A percentile compares a stretch with the other conserved stretches of the same genome.
Evolutionary conservation across 1,140 invertebrate species (phyloP).

Genomic region (Colletes gigas): DNA sequence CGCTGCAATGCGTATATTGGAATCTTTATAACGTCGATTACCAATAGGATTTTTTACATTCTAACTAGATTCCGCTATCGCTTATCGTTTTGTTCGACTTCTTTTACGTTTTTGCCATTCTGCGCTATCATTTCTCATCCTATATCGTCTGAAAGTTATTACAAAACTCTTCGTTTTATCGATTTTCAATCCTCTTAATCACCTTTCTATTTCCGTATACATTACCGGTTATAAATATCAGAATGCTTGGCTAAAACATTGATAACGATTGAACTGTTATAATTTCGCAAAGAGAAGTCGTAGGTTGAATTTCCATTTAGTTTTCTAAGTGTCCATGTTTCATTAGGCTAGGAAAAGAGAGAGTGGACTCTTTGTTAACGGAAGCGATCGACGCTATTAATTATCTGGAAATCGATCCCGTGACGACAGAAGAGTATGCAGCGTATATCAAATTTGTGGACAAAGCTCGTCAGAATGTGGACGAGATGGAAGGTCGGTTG

Average conservation of each 20-base stretch:
- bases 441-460: slow-evolving; percentile 87
- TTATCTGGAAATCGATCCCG: slow-evolving; percentile 84
- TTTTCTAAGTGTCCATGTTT: neutral
- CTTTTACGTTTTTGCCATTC: neutral
- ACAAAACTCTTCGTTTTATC: neutral
- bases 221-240: too few relatives aligned
- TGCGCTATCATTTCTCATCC: neutral
- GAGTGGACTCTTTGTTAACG: slow-evolving; percentile 83
- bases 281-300: too few relatives aligned
- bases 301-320: too few relatives aligned
- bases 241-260: too few relatives aligned
- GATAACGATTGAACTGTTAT: too few relatives aligned
- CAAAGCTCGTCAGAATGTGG: slow-evolving; percentile 83
- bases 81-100: neutral
- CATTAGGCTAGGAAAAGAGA: slow-evolving; percentile 82
- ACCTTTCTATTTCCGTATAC: neutral
- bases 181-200: neutral
- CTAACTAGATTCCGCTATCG: too few relatives aligned
- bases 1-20: too few relatives aligned
- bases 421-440: slow-evolving; percentile 85
- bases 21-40: too few relatives aligned
- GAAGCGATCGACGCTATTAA: slow-evolving; percentile 84
- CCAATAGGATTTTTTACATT: neutral
- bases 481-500: slow-evolving; percentile 84
- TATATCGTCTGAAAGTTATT: neutral